Conservation (phyloP, 2,888 invertebrate species). For the Ischnura elegans region DNA sequence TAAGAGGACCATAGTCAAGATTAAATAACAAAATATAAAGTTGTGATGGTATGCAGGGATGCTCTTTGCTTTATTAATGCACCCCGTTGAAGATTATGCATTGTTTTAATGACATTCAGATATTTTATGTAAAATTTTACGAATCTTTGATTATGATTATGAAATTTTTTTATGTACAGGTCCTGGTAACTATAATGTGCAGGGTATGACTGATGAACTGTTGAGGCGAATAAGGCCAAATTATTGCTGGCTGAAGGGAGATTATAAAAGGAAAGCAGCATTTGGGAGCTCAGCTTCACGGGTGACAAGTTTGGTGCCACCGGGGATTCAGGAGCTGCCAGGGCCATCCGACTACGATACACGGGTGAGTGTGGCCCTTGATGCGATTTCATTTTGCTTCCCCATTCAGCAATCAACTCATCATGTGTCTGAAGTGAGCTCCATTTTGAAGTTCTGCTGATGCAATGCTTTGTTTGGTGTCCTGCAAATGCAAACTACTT, state of each 20-base stretch:
- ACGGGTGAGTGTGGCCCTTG: neutral
- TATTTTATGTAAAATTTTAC: too few relatives aligned
- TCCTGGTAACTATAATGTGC: neutral
- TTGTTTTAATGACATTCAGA: too few relatives aligned
- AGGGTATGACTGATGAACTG: neutral
- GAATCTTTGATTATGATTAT: too few relatives aligned
- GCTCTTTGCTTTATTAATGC: neutral
- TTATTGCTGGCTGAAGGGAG: neutral
- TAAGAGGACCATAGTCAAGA: too few relatives aligned
- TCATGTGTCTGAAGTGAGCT: too few relatives aligned
- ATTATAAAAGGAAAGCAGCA: neutral
- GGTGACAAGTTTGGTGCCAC: neutral
- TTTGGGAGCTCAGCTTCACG: neutral
- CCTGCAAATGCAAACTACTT: too few relatives aligned
- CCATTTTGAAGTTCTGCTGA: too few relatives aligned
- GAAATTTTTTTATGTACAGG: neutral
- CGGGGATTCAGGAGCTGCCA: neutral
- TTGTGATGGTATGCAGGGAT: too few relatives aligned
- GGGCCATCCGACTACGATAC: neutral
- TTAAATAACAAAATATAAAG: too few relatives aligned
- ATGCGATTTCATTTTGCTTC: neutral
- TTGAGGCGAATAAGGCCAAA: neutral
- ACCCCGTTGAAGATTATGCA: too few relatives aligned
- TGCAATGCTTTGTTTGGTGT: too few relatives aligned
- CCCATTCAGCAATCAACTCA: too few relatives aligned